Base-by-base conservation (phyloP, 1,140 invertebrate genomes). In the Myzus persicae region DNA sequence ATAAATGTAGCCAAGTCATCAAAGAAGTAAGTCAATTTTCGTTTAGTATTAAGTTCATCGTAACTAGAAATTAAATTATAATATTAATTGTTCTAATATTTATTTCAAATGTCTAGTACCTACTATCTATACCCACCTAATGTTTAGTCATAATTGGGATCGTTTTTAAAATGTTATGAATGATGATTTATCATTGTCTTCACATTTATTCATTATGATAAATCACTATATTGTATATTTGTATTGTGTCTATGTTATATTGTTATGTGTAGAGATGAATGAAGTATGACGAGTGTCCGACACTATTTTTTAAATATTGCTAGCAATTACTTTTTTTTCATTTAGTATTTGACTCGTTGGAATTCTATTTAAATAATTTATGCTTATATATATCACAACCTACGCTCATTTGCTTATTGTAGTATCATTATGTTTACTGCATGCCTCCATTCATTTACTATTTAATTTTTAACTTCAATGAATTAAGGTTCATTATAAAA, bases 1-100 rank as follows among this genome's bases (percentile, higher is more conserved):
- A 95, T 18, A 93, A 94, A 31, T 95, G 95, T 93, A 94, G 94
- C 40, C 94, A 94, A 93, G 94, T 95, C 4, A 94, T 94, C 76
- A 94, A 94, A 76, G 95, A 95, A 94, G 95, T 96, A 91, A 85
- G 91, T 84, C 2, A 88, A 36, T 48, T 48, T 24, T 18, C 1
- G 11, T 76, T 6, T 18, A n/a, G 11, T n/a, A 76, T 76, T 76
- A 76, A 76, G 18, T 76, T n/a, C 31, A 1, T 18, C 6, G 5
- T n/a, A n/a, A 76, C 4, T 14, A 76, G 3, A 18, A n/a, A 76
- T 7, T n/a, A 36, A 76, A n/a, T 36, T 36, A 76, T n/a, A 76
- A n/a, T 76, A 18, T 76, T 18, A 18, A 76, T 76, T 76, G 18
- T n/a, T 11, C 11, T 51, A 54, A 4, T 54, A 54, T 26, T 54